Base-by-base conservation (phyloP, 1,140 invertebrate species). In the Drosophila insularis region DNA sequence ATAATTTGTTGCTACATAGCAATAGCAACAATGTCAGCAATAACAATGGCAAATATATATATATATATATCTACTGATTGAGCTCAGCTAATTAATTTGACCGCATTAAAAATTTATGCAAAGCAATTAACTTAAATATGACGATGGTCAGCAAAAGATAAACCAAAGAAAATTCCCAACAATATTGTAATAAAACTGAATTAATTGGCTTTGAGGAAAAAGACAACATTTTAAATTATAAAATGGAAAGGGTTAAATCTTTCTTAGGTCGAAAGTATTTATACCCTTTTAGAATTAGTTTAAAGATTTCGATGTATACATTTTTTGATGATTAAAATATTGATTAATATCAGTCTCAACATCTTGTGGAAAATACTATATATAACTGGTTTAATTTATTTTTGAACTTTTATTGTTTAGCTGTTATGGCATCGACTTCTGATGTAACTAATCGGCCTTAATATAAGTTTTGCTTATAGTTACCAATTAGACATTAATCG, bases 71-170 rank as follows among this genome's bases (percentile, higher is more conserved):
- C 65, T 11, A 54, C 65, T 68, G 71, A 75, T 75, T 75, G 72
- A 59, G 71, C 59, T 68, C 54, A 61, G 72, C 84, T 89, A 78
- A 87, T 84, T 89, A 80, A 89, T 69, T 77, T 80, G 80, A 74
- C 68, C 84, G 80, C 80, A 89, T 89, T 82, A 78, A 60, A 87
- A 87, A 80, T 84, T 37, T 69, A 89, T 77, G 69, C 84, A 89
- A 80, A 80, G 80, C 72, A 89, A 82, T 87, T 89, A 87, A 82
- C 69, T 82, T 80, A 77, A 82, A 77, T 77, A 73, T 65, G 67
- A 54, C 68, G 79, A 87, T 86, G 71, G 79, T 56, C 68, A 67
- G 66, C 35, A 23, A 7, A 21, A 58, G 81, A 86, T 81, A 75
- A 70, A 43, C 11, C 37, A 39, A 71, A 69, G 68, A 50, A 69